phyloP scores from a whole-genome alignment of 2,113 vertebrate species.

The Bostrychus sinensis region DNA sequence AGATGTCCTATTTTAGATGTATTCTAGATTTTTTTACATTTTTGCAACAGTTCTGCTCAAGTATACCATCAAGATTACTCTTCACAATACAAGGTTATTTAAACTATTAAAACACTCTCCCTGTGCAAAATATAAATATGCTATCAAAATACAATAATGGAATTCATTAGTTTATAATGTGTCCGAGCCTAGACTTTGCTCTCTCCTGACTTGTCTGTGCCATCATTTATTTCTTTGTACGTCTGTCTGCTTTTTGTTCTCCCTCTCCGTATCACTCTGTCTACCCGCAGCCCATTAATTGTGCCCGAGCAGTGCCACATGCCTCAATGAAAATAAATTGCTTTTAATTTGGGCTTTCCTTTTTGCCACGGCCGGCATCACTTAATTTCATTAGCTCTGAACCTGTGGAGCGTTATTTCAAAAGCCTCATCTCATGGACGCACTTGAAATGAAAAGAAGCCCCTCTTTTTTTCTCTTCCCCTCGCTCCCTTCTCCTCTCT shows the following conservation, averaged over 20 bases:
- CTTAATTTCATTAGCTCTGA: slow-evolving; percentile 98
- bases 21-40: background rate
- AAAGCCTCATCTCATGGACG: slow-evolving; percentile 91
- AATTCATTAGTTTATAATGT: slow-evolving; percentile 54
- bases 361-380: slow-evolving; percentile 87
- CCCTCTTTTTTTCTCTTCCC: slow-evolving; percentile 63
- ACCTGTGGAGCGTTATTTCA: slow-evolving; percentile 96
- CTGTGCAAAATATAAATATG: slow-evolving; percentile 21
- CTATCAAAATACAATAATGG: slow-evolving; percentile 34
- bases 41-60: too few species aligned
- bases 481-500: slow-evolving; percentile 62
- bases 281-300: slow-evolving; percentile 86
- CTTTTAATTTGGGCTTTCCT: slow-evolving; percentile 94
- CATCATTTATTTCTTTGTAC: slow-evolving; percentile 64
- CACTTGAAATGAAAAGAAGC: slow-evolving; percentile 96
- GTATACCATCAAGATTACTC: slow-evolving; percentile 12
- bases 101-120: slow-evolving; percentile 49
- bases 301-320: slow-evolving; percentile 90
- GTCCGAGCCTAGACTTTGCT: slow-evolving; percentile 59
- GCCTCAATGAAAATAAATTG: slow-evolving; percentile 97
- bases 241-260: slow-evolving; percentile 58
- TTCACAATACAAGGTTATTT: slow-evolving; percentile 32
- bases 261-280: slow-evolving; percentile 51
- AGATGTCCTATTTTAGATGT: background rate
- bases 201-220: slow-evolving; percentile 55